These are phyloP conservation scores for Lordiphosa clarofinis DNA, from an alignment of 1,140 invertebrate genomes.

Conservation along the genomic window DNA sequence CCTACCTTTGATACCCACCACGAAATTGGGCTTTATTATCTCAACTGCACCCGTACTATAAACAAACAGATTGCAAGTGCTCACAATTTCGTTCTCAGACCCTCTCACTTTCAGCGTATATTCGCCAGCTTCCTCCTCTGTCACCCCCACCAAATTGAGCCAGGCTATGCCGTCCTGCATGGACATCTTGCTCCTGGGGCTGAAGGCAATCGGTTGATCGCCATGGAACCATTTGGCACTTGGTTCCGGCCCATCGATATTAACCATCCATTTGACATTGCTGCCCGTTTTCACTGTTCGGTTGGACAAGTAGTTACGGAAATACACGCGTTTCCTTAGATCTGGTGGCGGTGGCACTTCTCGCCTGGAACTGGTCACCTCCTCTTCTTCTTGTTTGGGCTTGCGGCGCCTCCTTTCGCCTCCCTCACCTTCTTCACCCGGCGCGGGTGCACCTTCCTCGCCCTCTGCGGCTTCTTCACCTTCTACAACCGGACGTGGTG, in stretches of 20 bases:
- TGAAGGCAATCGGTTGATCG: slow-evolving; percentile 77
- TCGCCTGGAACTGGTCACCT: slow-evolving; percentile 48
- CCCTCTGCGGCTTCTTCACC: slow-evolving; percentile 44
- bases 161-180: slow-evolving; percentile 83
- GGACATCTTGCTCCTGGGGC: slow-evolving; percentile 80
- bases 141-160: slow-evolving; percentile 83
- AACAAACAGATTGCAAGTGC: slow-evolving; percentile 73
- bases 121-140: slow-evolving; percentile 82
- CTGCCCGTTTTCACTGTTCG: slow-evolving; percentile 84
- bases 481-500: slow-evolving; percentile 48
- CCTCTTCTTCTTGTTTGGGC: slow-evolving; percentile 54
- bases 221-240: slow-evolving; percentile 87
- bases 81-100: slow-evolving; percentile 75
- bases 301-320: slow-evolving; percentile 86
- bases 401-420: slow-evolving; percentile 47
- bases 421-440: slow-evolving; percentile 14
- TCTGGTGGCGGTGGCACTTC: slow-evolving; percentile 74
- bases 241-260: slow-evolving; percentile 87
- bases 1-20: slow-evolving; percentile 78
- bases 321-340: slow-evolving; percentile 84
- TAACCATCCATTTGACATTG: slow-evolving; percentile 86
- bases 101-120: slow-evolving; percentile 85
- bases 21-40: slow-evolving; percentile 65
- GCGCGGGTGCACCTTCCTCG: slow-evolving; percentile 22
- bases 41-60: slow-evolving; percentile 65